Percentiles rank a stretch among this genome's conserved stretches.
Conservation (phyloP, 2,113 vertebrate genomes). For the Dipodomys merriami region DNA sequence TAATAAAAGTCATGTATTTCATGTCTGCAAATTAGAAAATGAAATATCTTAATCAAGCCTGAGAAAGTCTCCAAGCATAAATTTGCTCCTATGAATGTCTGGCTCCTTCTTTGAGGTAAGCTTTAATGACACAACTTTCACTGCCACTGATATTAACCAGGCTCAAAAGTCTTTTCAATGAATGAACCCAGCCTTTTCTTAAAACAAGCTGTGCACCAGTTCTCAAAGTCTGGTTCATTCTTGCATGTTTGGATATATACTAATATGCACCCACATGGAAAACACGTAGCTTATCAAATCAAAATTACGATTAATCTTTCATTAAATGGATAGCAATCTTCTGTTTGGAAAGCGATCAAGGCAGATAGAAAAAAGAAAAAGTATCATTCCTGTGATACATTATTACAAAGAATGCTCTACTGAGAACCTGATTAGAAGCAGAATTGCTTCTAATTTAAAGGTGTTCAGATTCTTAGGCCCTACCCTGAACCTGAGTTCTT, state of each 20-base stretch:
- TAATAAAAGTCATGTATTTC: conserved; percentile 43
- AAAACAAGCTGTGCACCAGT: background rate
- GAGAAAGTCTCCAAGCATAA: background rate
- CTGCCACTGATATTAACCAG: background rate
- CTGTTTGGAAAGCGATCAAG: conserved; percentile 8
- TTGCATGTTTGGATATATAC: background rate
- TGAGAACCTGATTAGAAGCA: background rate
- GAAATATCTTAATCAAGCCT: conserved; percentile 65
- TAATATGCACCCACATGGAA: background rate
- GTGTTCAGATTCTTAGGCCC: background rate
- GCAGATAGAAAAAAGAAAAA: conserved; percentile 14
- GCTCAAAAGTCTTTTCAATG: background rate
- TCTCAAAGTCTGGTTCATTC: background rate
- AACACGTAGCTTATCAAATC: background rate
- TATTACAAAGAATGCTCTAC: background rate
- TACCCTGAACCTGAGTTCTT: background rate
- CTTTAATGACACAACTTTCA: background rate
- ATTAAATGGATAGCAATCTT: conserved; percentile 34
- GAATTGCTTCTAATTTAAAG: background rate
- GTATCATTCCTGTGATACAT: background rate
- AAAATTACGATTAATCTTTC: conserved; percentile 32
- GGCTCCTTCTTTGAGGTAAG: conserved; percentile 8
- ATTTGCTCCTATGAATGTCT: background rate
- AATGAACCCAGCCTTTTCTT: background rate
- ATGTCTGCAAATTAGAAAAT: conserved; percentile 65